Evolutionary conservation across 2,797 vertebrate genomes (phyloP).

Genomic region (Triplophysa yarkandensis): DNA sequence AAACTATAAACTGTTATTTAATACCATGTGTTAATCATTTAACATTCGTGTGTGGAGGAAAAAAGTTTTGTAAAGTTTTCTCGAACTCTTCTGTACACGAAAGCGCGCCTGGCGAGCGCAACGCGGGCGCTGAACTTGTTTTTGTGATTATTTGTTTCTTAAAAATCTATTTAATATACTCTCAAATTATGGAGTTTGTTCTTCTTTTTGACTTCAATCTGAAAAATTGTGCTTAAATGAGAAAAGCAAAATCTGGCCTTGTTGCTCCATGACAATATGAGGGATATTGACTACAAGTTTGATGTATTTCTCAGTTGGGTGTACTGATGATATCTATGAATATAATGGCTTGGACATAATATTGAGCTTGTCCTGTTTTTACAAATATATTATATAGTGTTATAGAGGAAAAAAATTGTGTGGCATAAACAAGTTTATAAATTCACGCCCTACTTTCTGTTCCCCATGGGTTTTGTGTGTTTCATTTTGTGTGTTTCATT

Average conservation of each 20-base stretch:
- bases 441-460: constrained; percentile 40
- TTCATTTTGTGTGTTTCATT: background rate
- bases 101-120: background rate
- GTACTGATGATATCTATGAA: background rate
- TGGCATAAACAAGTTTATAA: background rate
- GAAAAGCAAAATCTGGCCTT: background rate
- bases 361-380: background rate
- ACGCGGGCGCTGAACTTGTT: background rate
- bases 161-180: background rate
- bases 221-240: background rate
- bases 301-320: background rate
- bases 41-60: background rate
- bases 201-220: too few species aligned
- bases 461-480: constrained; percentile 12
- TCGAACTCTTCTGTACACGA: background rate
- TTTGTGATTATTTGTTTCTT: background rate
- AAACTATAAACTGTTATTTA: background rate
- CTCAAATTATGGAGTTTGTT: too few species aligned
- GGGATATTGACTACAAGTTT: constrained; percentile 3
- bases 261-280: constrained; percentile 9
- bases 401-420: background rate
- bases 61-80: constrained; percentile 29
- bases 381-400: background rate
- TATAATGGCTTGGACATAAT: background rate
- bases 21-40: constrained; percentile 3